A percentile compares a stretch with the other conserved stretches of the same genome.
phyloP scores from a whole-genome alignment of 1,140 invertebrate genomes.

The Megalonaias nervosa region DNA sequence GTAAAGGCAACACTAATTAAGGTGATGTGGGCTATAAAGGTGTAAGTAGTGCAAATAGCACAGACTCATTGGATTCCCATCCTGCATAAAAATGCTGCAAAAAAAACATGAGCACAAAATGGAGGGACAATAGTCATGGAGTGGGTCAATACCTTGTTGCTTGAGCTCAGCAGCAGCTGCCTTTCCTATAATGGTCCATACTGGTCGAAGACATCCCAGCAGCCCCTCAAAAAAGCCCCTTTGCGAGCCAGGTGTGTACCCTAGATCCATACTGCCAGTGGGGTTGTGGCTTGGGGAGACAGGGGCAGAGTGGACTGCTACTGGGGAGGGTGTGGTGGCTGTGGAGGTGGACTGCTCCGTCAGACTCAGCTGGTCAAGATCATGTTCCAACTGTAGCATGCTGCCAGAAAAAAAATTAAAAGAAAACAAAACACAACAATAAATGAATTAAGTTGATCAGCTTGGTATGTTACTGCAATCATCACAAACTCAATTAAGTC shows the following conservation, averaged over 20 bases:
- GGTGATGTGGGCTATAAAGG: too few relatives aligned
- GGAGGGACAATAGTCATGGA: not conserved
- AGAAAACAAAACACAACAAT: not conserved
- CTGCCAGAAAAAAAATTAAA: conserved; percentile 42
- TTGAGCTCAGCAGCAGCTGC: conserved; percentile 81
- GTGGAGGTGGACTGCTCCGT: conserved; percentile 56
- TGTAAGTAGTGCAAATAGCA: too few relatives aligned
- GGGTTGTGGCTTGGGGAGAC: conserved; percentile 57
- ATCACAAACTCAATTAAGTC: too few relatives aligned
- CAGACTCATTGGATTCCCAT: too few relatives aligned
- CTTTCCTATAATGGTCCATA: conserved; percentile 89
- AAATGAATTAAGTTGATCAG: not conserved
- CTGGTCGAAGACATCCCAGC: conserved; percentile 87
- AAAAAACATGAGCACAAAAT: not conserved
- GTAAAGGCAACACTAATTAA: too few relatives aligned
- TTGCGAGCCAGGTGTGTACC: conserved; percentile 43
- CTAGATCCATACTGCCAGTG: conserved; percentile 51
- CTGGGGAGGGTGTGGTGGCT: conserved; percentile 52
- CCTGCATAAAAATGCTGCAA: too few relatives aligned
- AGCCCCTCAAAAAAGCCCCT: conserved; percentile 85
- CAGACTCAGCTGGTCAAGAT: conserved; percentile 59
- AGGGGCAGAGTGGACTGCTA: conserved; percentile 59
- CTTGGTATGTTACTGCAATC: not conserved
- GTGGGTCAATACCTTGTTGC: conserved; percentile 64
- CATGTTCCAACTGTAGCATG: conserved; percentile 66